Percentiles rank a stretch among this genome's conserved stretches.
Evolutionary conservation across 53 echinoderm and acorn worm species (phyloP).

Genomic region (Zoroaster sp.): DNA sequence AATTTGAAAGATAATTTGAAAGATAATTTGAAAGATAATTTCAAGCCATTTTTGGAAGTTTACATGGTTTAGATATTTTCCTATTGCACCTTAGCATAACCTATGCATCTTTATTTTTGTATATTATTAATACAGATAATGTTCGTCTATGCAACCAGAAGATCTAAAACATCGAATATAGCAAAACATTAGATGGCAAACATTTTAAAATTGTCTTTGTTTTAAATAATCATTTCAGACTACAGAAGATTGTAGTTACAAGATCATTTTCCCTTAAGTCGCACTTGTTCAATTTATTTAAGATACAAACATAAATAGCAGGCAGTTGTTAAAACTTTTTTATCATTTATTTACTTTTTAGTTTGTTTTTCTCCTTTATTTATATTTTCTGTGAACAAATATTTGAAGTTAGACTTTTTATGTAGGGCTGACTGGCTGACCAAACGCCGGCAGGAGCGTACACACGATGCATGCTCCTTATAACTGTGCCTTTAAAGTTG

Average conservation of each 20-base stretch:
- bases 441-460: neutral
- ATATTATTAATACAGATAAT: neutral
- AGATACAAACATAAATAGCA: neutral
- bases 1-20: too few relatives aligned
- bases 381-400: neutral
- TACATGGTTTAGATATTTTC: neutral
- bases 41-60: neutral
- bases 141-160: neutral
- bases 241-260: neutral
- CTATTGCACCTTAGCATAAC: too few relatives aligned
- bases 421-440: neutral
- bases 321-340: neutral
- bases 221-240: neutral
- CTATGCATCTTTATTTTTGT: neutral
- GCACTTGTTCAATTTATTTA: neutral
- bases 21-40: neutral
- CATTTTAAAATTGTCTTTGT: neutral
- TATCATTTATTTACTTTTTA: neutral
- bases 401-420: neutral
- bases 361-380: neutral
- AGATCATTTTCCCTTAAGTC: neutral
- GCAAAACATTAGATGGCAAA: neutral
- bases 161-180: neutral
- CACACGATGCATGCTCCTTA: neutral
- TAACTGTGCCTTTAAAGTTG: conserved; percentile 9